Evolutionary conservation across 1,140 invertebrate genomes (phyloP), one percentile per base, ranked within the genome.

Genomic region (Aphidius ervi): DNA sequence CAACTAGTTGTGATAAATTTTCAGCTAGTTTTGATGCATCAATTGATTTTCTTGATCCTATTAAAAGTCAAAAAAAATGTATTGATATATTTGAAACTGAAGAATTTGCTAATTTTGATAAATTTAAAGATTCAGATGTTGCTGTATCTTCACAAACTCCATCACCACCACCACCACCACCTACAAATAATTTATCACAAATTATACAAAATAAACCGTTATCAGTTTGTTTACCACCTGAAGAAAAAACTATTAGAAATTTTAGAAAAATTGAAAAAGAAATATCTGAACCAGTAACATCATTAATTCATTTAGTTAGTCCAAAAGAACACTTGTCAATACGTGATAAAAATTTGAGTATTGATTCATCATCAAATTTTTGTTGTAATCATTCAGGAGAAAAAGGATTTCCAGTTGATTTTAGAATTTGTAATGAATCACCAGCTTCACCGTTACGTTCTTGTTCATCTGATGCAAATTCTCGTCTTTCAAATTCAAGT

Each of bases 151-250:
- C 50, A 63, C 7, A 63, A 39, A 6, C 63, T 10, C 68, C 65
- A 63, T 43, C 37, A 48, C 65, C 20, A 60, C 70, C 68, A 2
- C 68, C 70, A 9, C 65, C 69, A 56, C 61, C 64, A 56, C 61
- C 64, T 16, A 58, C 46, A 23, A 46, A 50, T 16, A 71, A 66
- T 43, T 73, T 74, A 40, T 62, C 62, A 2, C 63, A 20, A 31
- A 46, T 62, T 7, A 63, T 73, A 9, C 73, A 77, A 80, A 75
- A 84, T 73, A 85, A 86, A 31, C 85, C 86, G 9, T 74, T 90
- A 55, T 86, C 87, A 54, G 87, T 88, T 9, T 82, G 83, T 5
- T 72, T 88, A 64, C 87, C 87, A 31, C 85, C 86, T 9, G 87
- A 88, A 71, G 82, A 84, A 52, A 59, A 16, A 37, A 10, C 31